Evolutionary conservation across 1,140 invertebrate genomes (phyloP).

Genomic region (Magallana gigas): DNA sequence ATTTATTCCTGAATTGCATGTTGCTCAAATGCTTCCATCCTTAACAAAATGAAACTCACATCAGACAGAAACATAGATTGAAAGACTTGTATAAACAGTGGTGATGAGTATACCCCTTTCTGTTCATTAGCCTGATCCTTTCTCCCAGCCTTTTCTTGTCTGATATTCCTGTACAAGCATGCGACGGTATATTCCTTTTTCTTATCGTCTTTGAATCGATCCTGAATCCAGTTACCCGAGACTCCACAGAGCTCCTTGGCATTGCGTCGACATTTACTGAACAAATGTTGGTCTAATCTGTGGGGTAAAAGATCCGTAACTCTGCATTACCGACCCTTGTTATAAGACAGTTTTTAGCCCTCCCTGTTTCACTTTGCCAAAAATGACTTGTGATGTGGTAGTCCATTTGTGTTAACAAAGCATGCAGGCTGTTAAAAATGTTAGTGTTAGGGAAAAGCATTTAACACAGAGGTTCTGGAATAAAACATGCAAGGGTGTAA

Average conservation of each 20-base stretch:
- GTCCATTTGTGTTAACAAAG: neutral
- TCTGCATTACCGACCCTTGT: neutral
- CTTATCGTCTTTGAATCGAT: constrained; percentile 41
- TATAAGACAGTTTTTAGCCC: too few species aligned
- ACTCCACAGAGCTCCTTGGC: constrained; percentile 55
- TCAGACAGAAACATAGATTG: too few species aligned
- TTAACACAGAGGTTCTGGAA: neutral
- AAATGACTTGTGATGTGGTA: neutral
- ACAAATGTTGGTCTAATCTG: constrained; percentile 59
- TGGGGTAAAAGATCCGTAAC: neutral
- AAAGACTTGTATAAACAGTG: neutral
- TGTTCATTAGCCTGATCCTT: neutral
- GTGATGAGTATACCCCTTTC: neutral
- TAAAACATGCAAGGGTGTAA: neutral
- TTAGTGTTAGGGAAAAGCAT: neutral
- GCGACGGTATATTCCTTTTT: constrained; percentile 47
- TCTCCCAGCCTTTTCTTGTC: neutral
- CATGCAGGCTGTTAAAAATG: neutral
- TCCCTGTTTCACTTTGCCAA: too few species aligned
- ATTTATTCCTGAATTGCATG: too few species aligned
- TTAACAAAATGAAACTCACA: too few species aligned
- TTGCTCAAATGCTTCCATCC: too few species aligned
- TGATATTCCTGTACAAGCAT: constrained; percentile 49
- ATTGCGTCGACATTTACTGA: constrained; percentile 56
- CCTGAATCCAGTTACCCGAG: constrained; percentile 48